Base-by-base conservation (phyloP, 2,888 invertebrate species). In the Cinara cedri region DNA sequence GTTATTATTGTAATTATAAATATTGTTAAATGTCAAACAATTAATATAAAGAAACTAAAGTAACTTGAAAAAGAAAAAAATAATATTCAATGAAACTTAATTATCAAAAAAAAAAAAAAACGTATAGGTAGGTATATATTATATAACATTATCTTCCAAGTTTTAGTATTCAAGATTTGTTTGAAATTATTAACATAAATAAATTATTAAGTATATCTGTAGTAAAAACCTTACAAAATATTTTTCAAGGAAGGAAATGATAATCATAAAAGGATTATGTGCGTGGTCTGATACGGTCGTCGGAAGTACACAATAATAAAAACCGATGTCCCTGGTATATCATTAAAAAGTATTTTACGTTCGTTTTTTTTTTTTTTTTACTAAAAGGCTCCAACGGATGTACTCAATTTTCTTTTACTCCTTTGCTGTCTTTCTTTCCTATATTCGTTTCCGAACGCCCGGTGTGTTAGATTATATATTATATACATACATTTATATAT, bases 241-340 rank as follows among this genome's bases (percentile, higher is more conserved):
- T 44, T 74, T 62, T 54, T 54, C 34, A 62, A 44, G 70, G 78
- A 70, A 78, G 78, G 60, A 78, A 78, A 78, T 46, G 57, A 60
- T 78, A 70, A 70, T 60, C 60, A 78, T 78, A 78, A 78, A 78
- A 70, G 51, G 60, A 78, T 78, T 78, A 78, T 70, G 60, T 51
- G 60, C 60, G 51, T 78, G 62, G 70, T 62, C 55, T 68, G 57
- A 76, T 68, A 63, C 42, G 60, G 8, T 70, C 42, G 60, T 60
- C 49, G 78, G 68, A 78, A 70, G 21, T 55, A 21, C 49, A 70
- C 34, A 70, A 78, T 70, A 78, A 78, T 70, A 78, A 62, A 76
- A 78, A 78, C 70, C 42, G 51, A 70, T 78, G 68, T 70, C 70
- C 70, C 60, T 51, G 51, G 60, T 2, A 78, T 70, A 78, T 78